These are phyloP conservation scores for Eupithecia exiguata DNA, from an alignment of 2,888 invertebrate species.

Conservation along the genomic window DNA sequence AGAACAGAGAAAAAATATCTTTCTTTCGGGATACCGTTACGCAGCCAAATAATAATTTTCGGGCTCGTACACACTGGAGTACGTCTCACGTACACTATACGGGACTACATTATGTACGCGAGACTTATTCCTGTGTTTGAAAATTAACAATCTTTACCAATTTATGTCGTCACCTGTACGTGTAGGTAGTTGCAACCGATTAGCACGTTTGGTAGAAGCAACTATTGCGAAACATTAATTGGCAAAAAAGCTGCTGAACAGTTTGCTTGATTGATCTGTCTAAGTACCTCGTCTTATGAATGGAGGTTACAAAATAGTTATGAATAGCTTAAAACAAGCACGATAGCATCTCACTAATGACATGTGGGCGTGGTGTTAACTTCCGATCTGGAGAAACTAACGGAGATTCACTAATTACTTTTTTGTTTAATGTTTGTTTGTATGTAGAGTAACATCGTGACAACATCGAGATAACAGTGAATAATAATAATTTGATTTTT, in stretches of 20 bases:
- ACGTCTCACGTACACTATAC: no score
- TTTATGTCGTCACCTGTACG: neutral
- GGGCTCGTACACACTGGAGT: neutral
- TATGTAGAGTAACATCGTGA: neutral
- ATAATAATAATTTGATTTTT: no score
- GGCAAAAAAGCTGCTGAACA: conserved; percentile 50
- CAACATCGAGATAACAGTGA: no score
- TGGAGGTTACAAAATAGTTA: conserved; percentile 23
- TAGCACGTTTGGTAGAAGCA: conserved; percentile 69
- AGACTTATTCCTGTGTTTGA: neutral
- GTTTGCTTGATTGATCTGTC: conserved; percentile 54
- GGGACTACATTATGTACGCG: no score
- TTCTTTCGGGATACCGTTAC: neutral
- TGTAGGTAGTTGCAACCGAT: conserved; percentile 51
- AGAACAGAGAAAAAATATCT: neutral
- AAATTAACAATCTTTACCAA: neutral
- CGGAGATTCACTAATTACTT: neutral
- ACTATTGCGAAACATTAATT: conserved; percentile 70
- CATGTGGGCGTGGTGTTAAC: neutral
- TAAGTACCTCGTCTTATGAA: conserved; percentile 21
- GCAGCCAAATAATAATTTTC: neutral
- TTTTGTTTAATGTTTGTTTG: neutral
- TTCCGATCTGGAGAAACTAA: conserved; percentile 5
- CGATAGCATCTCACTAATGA: conserved; percentile 13
- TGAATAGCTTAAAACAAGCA: conserved; percentile 20